A percentile compares a stretch with the other conserved stretches of the same genome.
phyloP scores from a whole-genome alignment of 2,113 vertebrate species.

The Vidua chalybeata region DNA sequence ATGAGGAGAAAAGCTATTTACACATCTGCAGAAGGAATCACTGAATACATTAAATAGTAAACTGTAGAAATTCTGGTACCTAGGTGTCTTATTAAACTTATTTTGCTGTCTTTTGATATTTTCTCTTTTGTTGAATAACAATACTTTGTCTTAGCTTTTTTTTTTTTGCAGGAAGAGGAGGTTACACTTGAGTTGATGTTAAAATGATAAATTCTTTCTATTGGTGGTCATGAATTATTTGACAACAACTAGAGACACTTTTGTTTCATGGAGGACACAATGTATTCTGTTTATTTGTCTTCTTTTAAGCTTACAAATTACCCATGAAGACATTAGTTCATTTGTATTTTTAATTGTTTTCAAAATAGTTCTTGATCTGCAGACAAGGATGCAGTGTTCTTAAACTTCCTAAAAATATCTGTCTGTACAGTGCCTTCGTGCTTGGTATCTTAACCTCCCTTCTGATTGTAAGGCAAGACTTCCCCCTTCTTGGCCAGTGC shows the following conservation, averaged over 20 bases:
- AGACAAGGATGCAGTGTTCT: background rate
- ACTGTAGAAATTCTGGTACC: background rate
- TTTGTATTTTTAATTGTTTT: background rate
- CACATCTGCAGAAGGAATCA: background rate
- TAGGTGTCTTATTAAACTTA: background rate
- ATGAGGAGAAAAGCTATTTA: background rate
- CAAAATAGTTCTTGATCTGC: background rate
- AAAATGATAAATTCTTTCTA: background rate
- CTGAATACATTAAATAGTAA: background rate
- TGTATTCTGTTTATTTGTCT: background rate
- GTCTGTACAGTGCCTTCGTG: background rate
- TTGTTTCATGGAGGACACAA: background rate
- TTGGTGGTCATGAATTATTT: background rate
- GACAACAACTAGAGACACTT: background rate
- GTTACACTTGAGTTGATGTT: background rate
- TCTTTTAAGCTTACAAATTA: background rate
- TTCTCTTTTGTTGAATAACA: background rate
- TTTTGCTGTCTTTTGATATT: background rate
- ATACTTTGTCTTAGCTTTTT: background rate
- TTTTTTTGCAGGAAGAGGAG: background rate
- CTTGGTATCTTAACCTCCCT: background rate
- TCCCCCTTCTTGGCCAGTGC: background rate
- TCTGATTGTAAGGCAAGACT: background rate
- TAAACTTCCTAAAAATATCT: background rate
- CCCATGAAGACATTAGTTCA: rapidly evolving